Percentiles rank a stretch among this genome's conserved stretches.
Evolutionary conservation across 2,888 invertebrate species (phyloP).

Genomic region (Synergus umbraculus): DNA sequence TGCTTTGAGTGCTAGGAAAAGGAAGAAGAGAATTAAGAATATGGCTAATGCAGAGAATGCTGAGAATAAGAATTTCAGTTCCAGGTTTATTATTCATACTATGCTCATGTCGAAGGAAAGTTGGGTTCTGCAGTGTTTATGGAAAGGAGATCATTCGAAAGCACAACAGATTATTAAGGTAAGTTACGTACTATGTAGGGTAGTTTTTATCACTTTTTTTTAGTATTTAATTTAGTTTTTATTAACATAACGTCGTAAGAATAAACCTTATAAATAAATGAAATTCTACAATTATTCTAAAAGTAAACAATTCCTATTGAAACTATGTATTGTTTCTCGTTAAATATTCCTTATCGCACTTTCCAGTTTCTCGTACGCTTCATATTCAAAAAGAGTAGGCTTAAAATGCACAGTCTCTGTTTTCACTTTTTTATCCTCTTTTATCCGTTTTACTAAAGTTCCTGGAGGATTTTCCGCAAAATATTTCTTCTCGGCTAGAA

Average conservation of each 20-base stretch:
- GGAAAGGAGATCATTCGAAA: conserved; percentile 85
- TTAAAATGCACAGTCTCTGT: conserved; percentile 75
- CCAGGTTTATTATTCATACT: conserved; percentile 80
- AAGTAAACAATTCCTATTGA: background rate
- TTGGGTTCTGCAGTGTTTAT: conserved; percentile 87
- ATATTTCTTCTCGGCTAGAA: conserved; percentile 80
- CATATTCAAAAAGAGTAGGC: conserved; percentile 80
- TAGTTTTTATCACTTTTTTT: conserved; percentile 6
- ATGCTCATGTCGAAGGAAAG: conserved; percentile 88
- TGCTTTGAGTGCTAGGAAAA: conserved; percentile 75
- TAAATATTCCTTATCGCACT: conserved; percentile 80
- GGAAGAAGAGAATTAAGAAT: conserved; percentile 75
- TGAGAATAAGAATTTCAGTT: conserved; percentile 70
- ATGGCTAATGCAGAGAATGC: conserved; percentile 71
- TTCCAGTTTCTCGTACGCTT: conserved; percentile 80
- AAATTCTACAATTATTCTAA: background rate
- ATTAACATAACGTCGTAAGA: background rate
- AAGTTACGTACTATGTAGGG: conserved; percentile 64
- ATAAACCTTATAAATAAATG: background rate
- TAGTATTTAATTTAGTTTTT: background rate
- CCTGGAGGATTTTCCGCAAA: conserved; percentile 81
- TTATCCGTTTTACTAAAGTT: conserved; percentile 73
- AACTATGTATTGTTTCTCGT: conserved; percentile 44
- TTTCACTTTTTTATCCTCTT: conserved; percentile 57
- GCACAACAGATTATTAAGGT: conserved; percentile 91